Conservation (phyloP, 2,888 invertebrate species). For the Cryptocheilus praepositus region DNA sequence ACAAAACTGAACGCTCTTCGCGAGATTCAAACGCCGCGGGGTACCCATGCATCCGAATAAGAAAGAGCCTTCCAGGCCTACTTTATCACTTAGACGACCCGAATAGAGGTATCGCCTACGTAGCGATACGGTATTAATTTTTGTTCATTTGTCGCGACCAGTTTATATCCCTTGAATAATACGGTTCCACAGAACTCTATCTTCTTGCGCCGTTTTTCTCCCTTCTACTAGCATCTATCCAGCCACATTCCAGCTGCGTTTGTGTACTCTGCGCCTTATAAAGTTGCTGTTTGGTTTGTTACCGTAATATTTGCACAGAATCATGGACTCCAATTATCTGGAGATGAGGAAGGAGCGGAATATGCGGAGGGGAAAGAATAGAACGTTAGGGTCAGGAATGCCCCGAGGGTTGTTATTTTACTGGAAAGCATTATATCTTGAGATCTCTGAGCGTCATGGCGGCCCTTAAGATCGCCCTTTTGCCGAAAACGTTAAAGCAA, state of each 20-base stretch:
- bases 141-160: no score
- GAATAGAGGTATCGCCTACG: no score
- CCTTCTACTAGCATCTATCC: background rate
- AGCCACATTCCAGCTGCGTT: background rate
- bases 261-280: slow-evolving; percentile 6
- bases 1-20: no score
- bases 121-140: no score
- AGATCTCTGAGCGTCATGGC: slow-evolving; percentile 53
- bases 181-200: no score
- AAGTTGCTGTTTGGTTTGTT: slow-evolving; percentile 47
- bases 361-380: slow-evolving; percentile 41
- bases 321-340: slow-evolving; percentile 57
- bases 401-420: slow-evolving; percentile 62
- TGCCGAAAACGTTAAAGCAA: slow-evolving; percentile 44
- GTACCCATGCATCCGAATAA: no score
- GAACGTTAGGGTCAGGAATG: slow-evolving; percentile 49
- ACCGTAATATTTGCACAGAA: slow-evolving; percentile 58
- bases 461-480: slow-evolving; percentile 38
- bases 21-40: no score
- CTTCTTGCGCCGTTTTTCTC: background rate
- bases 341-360: slow-evolving; percentile 30
- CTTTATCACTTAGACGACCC: no score
- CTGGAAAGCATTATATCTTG: slow-evolving; percentile 57
- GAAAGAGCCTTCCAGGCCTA: no score
- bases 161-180: no score